Evolutionary conservation across 1,140 invertebrate genomes (phyloP).

Genomic region (Harlomillsia oculata): DNA sequence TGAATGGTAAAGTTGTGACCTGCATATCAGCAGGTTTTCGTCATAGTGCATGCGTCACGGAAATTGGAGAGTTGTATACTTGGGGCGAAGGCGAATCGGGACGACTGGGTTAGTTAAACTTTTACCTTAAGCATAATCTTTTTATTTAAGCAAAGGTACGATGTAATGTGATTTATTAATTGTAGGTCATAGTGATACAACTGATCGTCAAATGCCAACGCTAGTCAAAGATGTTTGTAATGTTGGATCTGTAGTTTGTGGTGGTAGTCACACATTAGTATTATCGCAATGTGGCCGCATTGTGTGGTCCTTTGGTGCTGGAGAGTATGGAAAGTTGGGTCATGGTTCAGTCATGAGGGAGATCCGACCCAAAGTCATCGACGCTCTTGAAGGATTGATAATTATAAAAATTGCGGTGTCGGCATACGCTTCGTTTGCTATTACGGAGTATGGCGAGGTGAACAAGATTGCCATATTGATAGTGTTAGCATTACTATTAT

Average conservation of each 20-base stretch:
- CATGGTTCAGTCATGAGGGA: constrained; percentile 50
- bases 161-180: too few relatives aligned
- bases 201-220: constrained; percentile 48
- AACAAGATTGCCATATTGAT: too few relatives aligned
- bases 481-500: too few relatives aligned
- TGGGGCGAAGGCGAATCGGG: constrained; percentile 59
- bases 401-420: constrained; percentile 52
- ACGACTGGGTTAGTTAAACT: too few relatives aligned
- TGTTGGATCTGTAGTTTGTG: constrained; percentile 53
- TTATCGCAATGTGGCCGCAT: constrained; percentile 53
- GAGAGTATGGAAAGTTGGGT: constrained; percentile 53
- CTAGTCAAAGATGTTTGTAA: constrained; percentile 49
- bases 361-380: constrained; percentile 52
- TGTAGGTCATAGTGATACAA: constrained; percentile 48
- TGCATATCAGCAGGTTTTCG: constrained; percentile 55
- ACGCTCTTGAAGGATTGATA: constrained; percentile 51
- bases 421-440: constrained; percentile 27
- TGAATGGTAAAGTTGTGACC: constrained; percentile 44
- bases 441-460: constrained; percentile 21
- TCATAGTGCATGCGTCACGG: constrained; percentile 51
- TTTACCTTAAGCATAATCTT: too few relatives aligned
- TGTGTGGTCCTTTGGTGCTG: constrained; percentile 56
- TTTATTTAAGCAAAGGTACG: background rate
- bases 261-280: constrained; percentile 51
- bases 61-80: constrained; percentile 48